Conservation (phyloP, 2,113 vertebrate genomes). For the Calidris pygmaea region DNA sequence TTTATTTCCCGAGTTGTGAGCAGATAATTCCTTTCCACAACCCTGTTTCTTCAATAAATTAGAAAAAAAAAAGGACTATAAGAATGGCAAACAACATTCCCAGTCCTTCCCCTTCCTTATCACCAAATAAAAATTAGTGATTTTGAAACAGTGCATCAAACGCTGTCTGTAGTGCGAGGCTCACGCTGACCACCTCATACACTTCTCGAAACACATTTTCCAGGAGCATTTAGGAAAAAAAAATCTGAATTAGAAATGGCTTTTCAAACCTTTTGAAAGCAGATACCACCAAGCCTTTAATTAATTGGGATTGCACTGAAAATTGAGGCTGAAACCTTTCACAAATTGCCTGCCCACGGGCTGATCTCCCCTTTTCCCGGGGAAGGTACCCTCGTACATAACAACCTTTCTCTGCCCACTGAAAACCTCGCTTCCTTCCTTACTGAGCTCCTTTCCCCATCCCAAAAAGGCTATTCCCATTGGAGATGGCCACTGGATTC, state of each 20-base stretch:
- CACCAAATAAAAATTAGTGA: rapidly evolving
- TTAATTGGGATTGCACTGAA: background rate
- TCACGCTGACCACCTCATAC: background rate
- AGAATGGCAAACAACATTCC: background rate
- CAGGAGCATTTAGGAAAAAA: background rate
- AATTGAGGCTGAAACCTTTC: background rate
- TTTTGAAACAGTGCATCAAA: background rate
- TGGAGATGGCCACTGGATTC: background rate
- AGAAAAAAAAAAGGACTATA: background rate
- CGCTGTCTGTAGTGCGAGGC: background rate
- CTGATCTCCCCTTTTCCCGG: background rate
- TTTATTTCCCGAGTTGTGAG: background rate
- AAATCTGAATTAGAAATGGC: background rate
- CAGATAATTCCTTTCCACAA: background rate
- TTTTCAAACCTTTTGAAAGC: background rate
- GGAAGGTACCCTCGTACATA: rapidly evolving
- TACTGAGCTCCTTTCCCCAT: background rate
- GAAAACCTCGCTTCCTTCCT: background rate
- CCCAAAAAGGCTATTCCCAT: background rate
- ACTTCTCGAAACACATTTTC: background rate
- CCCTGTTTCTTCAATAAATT: background rate
- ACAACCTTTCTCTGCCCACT: background rate
- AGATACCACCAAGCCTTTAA: background rate
- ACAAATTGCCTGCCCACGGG: background rate
- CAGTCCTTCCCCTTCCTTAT: background rate